Evolutionary conservation across 2,797 vertebrate genomes (phyloP), one percentile per base, ranked within the genome.

Genomic region (Lacerta viridis): DNA sequence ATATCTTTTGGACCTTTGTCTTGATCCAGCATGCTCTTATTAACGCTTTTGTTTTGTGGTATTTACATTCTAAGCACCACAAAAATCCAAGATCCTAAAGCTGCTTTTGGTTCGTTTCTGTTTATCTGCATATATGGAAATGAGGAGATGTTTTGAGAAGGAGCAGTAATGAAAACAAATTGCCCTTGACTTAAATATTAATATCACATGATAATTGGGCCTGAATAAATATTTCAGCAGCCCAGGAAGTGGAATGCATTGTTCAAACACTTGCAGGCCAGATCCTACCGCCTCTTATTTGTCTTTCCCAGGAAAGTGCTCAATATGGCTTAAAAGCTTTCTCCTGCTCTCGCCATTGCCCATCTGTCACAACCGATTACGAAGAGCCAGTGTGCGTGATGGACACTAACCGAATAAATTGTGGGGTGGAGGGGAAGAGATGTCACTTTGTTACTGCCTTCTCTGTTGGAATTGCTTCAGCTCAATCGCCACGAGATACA

Each of bases 181-280:
- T 23, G 86, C 15, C 25, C 59, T 91, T 83, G 83, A 91, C 92
- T 94, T 83, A 83, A 92, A 85, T 90, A 91, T 92, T 91, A 88
- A 94, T 94, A 85, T 89, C 69, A n/a, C 33, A 36, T 64, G 72
- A 66, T 64, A 80, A 92, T 90, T 87, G 88, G 77, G 27, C 84
- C 77, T 25, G 80, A 79, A 79, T 93, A 85, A 95, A 91, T 91
- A 87, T 94, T 93, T 94, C 91, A 79, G 50, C 17, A 36, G 69
- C 39, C 29, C 20, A 59, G 0, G 76, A 88, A 93, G 91, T 15
- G 71, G 61, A 75, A 87, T 83, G 76, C 4, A 15, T 69, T 90
- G 86, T 92, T 46, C 88, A 75, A 83, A 25, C 81, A 2, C 0
- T 46, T 41, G n/a, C 41, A 9, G 59, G 43, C 27, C 79, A 27